These are phyloP conservation scores for Parotia lawesii DNA, from an alignment of 2,113 vertebrate species.

Conservation along the genomic window DNA sequence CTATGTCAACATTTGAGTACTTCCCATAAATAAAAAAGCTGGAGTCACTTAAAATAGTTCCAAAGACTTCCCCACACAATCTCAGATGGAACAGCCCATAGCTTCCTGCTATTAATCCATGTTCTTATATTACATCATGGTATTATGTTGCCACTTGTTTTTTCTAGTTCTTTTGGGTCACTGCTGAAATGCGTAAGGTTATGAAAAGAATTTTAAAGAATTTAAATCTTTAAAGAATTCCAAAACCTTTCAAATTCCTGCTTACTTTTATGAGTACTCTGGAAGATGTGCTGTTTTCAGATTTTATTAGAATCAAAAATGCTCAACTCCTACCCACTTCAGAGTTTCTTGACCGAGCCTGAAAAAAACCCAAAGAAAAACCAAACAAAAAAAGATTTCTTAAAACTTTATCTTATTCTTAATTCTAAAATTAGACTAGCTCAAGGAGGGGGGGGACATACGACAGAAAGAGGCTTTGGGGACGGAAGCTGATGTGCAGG, in stretches of 20 bases:
- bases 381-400: not conserved
- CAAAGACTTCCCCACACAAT: constrained; percentile 32
- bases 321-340: not conserved
- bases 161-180: not conserved
- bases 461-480: not conserved
- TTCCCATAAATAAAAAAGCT: constrained; percentile 69
- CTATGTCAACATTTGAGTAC: constrained; percentile 54
- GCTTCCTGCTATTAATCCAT: constrained; percentile 60
- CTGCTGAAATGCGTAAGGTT: constrained; percentile 40
- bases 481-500: not conserved
- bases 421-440: not conserved
- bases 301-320: constrained; percentile 18
- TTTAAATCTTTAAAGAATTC: constrained; percentile 28
- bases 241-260: constrained; percentile 26
- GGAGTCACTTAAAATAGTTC: constrained; percentile 59
- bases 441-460: not conserved
- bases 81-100: constrained; percentile 35
- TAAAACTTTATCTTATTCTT: not conserved
- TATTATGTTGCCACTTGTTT: constrained; percentile 41
- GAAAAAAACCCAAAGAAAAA: not conserved
- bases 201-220: constrained; percentile 58
- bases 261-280: constrained; percentile 18
- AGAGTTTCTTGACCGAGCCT: not conserved
- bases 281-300: constrained; percentile 9
- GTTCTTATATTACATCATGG: constrained; percentile 53